Conservation (phyloP, 2,888 invertebrate species). For the Nemotelus pantherinus region DNA sequence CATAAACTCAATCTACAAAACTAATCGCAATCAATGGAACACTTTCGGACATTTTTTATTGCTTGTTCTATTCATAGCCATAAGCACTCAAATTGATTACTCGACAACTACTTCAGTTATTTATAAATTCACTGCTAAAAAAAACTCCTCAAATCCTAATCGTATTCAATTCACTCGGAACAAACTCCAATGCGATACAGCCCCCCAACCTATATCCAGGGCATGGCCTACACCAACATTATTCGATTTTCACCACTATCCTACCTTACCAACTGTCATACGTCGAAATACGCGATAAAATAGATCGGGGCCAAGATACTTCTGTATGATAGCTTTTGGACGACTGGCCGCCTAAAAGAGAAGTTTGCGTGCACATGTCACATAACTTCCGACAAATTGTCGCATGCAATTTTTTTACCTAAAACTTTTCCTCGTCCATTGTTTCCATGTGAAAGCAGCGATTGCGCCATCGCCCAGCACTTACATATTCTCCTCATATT, state of each 20-base stretch:
- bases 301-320: background rate
- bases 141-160: too few species aligned
- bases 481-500: background rate
- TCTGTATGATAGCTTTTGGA: background rate
- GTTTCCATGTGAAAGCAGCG: background rate
- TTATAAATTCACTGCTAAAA: too few species aligned
- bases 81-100: too few species aligned
- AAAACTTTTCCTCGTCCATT: slow-evolving; percentile 9
- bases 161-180: too few species aligned
- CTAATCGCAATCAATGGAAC: too few species aligned
- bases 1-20: too few species aligned
- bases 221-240: slow-evolving; percentile 11
- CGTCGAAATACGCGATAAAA: too few species aligned
- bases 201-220: background rate
- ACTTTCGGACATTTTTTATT: too few species aligned
- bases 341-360: too few species aligned
- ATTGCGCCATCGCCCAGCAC: background rate
- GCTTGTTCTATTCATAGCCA: too few species aligned
- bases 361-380: slow-evolving; percentile 40
- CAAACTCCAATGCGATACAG: too few species aligned
- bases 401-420: slow-evolving; percentile 38
- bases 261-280: background rate
- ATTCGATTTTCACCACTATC: slow-evolving; percentile 22
- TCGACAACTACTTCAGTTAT: too few species aligned
- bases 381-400: slow-evolving; percentile 43